Percentiles rank a stretch among this genome's conserved stretches.
phyloP scores from a whole-genome alignment of 2,797 vertebrate genomes.

The Gambelia wislizenii region DNA sequence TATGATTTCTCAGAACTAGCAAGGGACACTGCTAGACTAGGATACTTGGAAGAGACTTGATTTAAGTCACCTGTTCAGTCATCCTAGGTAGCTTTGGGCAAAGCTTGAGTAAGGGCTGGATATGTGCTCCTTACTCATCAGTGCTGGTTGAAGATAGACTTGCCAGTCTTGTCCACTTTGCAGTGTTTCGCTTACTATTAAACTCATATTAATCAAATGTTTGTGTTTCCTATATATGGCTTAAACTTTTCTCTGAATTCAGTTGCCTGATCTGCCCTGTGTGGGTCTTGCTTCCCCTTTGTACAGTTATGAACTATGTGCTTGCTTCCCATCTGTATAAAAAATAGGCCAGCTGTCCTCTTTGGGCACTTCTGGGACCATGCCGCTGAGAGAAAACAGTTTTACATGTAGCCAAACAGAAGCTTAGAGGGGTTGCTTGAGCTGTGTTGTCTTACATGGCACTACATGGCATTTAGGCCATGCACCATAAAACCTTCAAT shows the following conservation, averaged over 20 bases:
- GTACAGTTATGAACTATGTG: background rate
- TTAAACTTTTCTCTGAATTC: background rate
- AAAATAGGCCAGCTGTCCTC: background rate
- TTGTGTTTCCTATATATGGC: background rate
- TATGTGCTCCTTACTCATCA: background rate
- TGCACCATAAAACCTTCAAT: background rate
- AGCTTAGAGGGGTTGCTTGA: background rate
- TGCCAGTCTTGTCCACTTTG: background rate
- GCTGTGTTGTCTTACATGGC: background rate
- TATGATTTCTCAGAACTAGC: background rate
- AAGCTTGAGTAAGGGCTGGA: background rate
- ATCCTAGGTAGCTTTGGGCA: background rate
- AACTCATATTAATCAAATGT: background rate
- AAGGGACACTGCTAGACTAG: background rate
- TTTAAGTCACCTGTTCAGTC: background rate
- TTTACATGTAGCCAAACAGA: background rate
- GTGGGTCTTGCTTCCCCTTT: background rate
- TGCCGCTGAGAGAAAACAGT: background rate
- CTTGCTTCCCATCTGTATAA: background rate
- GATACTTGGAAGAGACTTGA: background rate
- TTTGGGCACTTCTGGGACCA: background rate
- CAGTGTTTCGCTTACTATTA: background rate
- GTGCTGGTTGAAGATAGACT: background rate
- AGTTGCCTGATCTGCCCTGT: background rate
- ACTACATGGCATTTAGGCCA: no score